These are phyloP conservation scores for Dinomys branickii DNA, from an alignment of 2,113 vertebrate genomes.

Conservation along the genomic window DNA sequence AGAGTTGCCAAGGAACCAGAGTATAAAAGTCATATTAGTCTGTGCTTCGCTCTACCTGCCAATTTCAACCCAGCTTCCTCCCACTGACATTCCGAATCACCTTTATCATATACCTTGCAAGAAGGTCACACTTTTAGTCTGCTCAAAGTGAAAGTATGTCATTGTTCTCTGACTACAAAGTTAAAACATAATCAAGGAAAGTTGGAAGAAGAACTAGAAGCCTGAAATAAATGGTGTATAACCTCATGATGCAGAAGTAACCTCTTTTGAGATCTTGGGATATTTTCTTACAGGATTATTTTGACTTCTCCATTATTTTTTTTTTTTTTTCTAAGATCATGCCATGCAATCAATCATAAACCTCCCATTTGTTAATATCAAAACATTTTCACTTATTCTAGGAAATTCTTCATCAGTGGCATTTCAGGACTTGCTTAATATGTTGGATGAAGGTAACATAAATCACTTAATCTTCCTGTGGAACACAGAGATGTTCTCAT, in stretches of 20 bases:
- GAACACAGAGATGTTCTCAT: not conserved
- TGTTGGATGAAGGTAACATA: not conserved
- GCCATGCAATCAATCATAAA: not conserved
- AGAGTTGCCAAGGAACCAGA: constrained; percentile 55
- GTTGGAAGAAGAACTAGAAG: constrained; percentile 40
- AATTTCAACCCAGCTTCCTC: constrained; percentile 63
- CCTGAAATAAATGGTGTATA: constrained; percentile 45
- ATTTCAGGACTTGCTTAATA: not conserved
- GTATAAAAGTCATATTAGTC: constrained; percentile 59
- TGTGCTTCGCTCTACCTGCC: constrained; percentile 51
- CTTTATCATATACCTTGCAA: constrained; percentile 54
- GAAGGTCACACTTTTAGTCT: constrained; percentile 68
- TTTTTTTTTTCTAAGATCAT: not conserved
- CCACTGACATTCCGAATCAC: constrained; percentile 67
- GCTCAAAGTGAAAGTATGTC: constrained; percentile 53
- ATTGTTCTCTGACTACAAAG: constrained; percentile 54
- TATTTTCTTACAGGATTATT: not conserved
- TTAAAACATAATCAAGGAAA: constrained; percentile 58
- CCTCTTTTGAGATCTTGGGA: not conserved
- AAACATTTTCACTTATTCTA: not conserved
- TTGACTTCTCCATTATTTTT: not conserved
- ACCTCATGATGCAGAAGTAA: not conserved
- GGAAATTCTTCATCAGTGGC: constrained; percentile 27
- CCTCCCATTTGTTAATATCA: constrained; percentile 3
- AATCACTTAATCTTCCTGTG: not conserved